A percentile compares a stretch with the other conserved stretches of the same genome.
These are phyloP conservation scores for Euproctis similis DNA, from an alignment of 2,888 invertebrate species.

Conservation along the genomic window DNA sequence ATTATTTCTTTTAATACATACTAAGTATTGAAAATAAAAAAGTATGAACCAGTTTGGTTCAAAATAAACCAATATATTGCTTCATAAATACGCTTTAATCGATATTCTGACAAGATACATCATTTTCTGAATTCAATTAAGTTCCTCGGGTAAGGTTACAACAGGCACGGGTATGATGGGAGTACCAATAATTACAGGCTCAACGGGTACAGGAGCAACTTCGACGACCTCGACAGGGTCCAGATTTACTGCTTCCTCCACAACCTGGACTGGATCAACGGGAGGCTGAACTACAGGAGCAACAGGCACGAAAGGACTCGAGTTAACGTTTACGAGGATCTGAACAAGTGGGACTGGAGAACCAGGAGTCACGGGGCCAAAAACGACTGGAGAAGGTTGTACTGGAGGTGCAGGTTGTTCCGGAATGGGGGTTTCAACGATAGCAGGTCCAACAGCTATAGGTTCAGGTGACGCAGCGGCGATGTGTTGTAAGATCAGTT, in stretches of 20 bases:
- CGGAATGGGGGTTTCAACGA: conserved; percentile 11
- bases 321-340: conserved; percentile 26
- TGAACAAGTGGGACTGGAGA: conserved; percentile 20
- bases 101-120: too few species aligned
- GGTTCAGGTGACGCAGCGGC: neutral
- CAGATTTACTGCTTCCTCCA: conserved; percentile 23
- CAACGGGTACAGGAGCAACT: neutral
- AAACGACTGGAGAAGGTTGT: conserved; percentile 1
- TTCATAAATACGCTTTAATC: too few species aligned
- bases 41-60: too few species aligned
- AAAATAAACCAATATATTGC: too few species aligned
- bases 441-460: conserved; percentile 15
- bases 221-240: conserved; percentile 14
- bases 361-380: conserved; percentile 6
- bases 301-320: conserved; percentile 9
- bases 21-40: too few species aligned
- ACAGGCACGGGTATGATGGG: neutral
- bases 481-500: neutral
- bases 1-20: too few species aligned
- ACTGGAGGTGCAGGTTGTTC: neutral
- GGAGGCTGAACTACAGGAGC: conserved; percentile 12
- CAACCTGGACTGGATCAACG: conserved; percentile 9
- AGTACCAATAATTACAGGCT: neutral
- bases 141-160: neutral
- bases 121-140: neutral